Base-by-base conservation (phyloP, 2,113 vertebrate genomes). In the Peromyscus leucopus region DNA sequence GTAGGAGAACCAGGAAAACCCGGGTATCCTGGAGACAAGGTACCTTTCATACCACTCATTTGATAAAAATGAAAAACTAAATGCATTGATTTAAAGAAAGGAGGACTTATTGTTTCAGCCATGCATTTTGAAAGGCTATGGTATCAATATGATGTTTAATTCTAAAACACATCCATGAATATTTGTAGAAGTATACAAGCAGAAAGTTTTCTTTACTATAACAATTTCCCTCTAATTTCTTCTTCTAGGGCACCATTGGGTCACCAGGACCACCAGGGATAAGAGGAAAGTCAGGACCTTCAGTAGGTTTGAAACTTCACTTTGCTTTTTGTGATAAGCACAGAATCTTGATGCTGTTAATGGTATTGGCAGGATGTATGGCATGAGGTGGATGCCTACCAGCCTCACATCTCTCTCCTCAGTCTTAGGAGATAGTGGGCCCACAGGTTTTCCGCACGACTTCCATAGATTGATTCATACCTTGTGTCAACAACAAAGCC, bases 21-120 rank as follows among this genome's bases (percentile, higher is more conserved):
- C 51, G 99, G 99, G 5, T 99, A 99, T 98, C 99, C 99, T 90
- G 99, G 99, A 94, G 99, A 99, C 98, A 99, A 99, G 99, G 99
- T 99, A 98, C 92, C 95, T 75, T 89, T 65, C 76, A 67, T 57
- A 65, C 46, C 24, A 28, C 65, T 93, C 1, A 96, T 75, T 97
- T 96, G 51, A 55, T 72, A 55, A 55, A 36, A 71, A 17, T 51
- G 4, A 69, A 33, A 48, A 48, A 36, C 63, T 48, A 89, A 96
- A n/a, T 72, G 11, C 67, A 33, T 86, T 95, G 87, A 46, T 90
- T 97, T 19, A 90, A 85, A 96, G 51, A 5, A 95, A 84, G 24
- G 7, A 84, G 1, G 72, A 16, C 2, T 80, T 0, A 11, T 94
- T 88, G 63, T 87, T 93, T 33, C 85, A 51, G 39, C 36, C 12